Evolutionary conservation across 2,113 vertebrate genomes (phyloP).

Genomic region (Pseudorasbora parva): DNA sequence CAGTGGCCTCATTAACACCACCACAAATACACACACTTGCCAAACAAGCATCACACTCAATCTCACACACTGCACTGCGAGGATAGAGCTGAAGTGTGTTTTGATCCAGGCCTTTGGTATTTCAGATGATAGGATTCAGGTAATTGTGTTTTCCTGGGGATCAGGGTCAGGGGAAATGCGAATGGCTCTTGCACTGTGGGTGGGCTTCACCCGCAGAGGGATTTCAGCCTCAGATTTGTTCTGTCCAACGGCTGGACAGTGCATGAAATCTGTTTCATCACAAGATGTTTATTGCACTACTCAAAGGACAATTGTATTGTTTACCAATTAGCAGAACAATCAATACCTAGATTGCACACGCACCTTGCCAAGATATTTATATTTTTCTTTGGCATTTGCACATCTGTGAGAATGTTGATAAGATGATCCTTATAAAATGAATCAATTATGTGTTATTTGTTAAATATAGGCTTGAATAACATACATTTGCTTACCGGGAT

Average conservation of each 20-base stretch:
- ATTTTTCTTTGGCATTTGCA: background rate
- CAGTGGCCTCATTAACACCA: slow-evolving; percentile 55
- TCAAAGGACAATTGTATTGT: background rate
- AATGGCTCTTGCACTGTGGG: slow-evolving; percentile 29
- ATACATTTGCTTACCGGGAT: background rate
- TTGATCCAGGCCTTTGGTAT: slow-evolving; percentile 50
- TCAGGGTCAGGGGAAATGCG: slow-evolving; percentile 35
- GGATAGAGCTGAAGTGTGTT: slow-evolving; percentile 40
- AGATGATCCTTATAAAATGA: background rate
- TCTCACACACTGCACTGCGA: slow-evolving; percentile 54
- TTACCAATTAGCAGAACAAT: background rate
- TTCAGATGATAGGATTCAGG: slow-evolving; percentile 50
- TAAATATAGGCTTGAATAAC: background rate
- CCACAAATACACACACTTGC: slow-evolving; percentile 50
- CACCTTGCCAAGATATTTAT: background rate
- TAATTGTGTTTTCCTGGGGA: slow-evolving; percentile 35
- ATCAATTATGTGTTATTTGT: background rate
- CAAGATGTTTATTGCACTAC: background rate
- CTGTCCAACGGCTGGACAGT: background rate
- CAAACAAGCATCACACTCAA: slow-evolving; percentile 46
- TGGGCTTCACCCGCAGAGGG: slow-evolving; percentile 15
- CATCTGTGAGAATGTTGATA: background rate
- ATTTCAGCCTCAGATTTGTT: slow-evolving; percentile 1
- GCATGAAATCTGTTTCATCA: background rate
- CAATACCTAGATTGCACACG: background rate